phyloP scores from a whole-genome alignment of 2,113 vertebrate species.

The Rhizomys pruinosus region DNA sequence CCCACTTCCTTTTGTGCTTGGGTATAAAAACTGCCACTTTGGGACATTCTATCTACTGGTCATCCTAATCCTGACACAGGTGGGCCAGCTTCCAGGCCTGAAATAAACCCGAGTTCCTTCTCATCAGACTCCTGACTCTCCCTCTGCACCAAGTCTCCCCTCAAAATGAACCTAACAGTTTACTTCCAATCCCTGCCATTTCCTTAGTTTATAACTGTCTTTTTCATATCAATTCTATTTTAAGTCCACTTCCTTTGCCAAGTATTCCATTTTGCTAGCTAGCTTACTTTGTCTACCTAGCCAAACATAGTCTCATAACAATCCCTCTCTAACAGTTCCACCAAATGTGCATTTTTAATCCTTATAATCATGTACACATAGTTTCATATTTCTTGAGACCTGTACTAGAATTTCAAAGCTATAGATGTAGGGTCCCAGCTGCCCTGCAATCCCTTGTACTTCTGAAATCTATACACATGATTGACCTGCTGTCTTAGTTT shows the following conservation, averaged over 20 bases:
- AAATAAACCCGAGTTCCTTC: too few species aligned
- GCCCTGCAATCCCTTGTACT: neutral
- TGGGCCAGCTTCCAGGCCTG: too few species aligned
- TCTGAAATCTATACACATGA: neutral
- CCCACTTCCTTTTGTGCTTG: too few species aligned
- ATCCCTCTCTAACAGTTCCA: neutral
- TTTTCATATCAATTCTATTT: neutral
- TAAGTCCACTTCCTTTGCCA: neutral
- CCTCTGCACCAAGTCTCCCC: too few species aligned
- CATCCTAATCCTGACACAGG: too few species aligned
- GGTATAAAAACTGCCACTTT: too few species aligned
- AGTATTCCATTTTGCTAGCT: neutral
- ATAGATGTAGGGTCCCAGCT: fast-evolving
- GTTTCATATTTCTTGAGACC: neutral
- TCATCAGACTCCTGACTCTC: too few species aligned
- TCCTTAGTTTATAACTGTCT: too few species aligned
- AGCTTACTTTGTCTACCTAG: neutral
- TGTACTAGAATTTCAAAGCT: neutral
- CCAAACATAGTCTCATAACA: neutral
- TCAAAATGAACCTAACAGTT: too few species aligned
- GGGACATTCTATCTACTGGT: too few species aligned
- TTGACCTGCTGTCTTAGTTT: too few species aligned
- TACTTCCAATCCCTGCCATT: too few species aligned
- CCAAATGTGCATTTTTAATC: neutral
- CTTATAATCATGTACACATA: neutral